These are phyloP conservation scores for Hypolimnas misippus DNA, from an alignment of 2,888 invertebrate species.

Conservation along the genomic window DNA sequence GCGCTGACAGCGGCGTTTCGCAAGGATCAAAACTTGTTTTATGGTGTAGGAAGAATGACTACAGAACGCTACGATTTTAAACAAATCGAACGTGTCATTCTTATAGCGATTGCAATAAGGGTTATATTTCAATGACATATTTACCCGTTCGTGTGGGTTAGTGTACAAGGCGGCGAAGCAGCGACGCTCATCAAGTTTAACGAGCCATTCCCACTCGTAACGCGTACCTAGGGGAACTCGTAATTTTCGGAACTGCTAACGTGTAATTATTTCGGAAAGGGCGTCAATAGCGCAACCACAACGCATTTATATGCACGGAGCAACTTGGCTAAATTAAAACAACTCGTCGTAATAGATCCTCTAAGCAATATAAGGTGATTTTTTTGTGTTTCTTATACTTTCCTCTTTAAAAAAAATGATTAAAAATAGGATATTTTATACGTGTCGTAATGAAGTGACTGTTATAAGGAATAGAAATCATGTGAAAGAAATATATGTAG, in stretches of 20 bases:
- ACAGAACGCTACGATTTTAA: conserved; percentile 26
- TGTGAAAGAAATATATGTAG: too few species aligned
- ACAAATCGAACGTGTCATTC: conserved; percentile 18
- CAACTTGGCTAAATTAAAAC: conserved; percentile 34
- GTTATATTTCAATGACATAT: conserved; percentile 19
- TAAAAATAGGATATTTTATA: too few species aligned
- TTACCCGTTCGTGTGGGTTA: conserved; percentile 26
- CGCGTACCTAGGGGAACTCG: conserved; percentile 62
- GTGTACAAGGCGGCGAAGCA: conserved; percentile 51
- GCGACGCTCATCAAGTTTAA: conserved; percentile 78
- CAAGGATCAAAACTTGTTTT: conserved; percentile 53
- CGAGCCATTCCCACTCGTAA: conserved; percentile 73
- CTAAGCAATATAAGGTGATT: conserved; percentile 5
- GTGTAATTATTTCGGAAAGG: conserved; percentile 78
- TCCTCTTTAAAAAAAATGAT: neutral
- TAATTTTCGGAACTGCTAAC: conserved; percentile 79
- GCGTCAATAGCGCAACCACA: conserved; percentile 75
- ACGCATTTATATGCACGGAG: conserved; percentile 64
- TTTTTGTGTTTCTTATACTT: neutral
- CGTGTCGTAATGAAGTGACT: too few species aligned
- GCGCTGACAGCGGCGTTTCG: conserved; percentile 39
- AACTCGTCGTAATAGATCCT: conserved; percentile 23
- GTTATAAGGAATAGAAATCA: too few species aligned
- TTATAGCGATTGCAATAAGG: conserved; percentile 28
- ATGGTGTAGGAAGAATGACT: conserved; percentile 50